Evolutionary conservation across 2,888 invertebrate species (phyloP).

Genomic region (Schrankia costaestrigalis): DNA sequence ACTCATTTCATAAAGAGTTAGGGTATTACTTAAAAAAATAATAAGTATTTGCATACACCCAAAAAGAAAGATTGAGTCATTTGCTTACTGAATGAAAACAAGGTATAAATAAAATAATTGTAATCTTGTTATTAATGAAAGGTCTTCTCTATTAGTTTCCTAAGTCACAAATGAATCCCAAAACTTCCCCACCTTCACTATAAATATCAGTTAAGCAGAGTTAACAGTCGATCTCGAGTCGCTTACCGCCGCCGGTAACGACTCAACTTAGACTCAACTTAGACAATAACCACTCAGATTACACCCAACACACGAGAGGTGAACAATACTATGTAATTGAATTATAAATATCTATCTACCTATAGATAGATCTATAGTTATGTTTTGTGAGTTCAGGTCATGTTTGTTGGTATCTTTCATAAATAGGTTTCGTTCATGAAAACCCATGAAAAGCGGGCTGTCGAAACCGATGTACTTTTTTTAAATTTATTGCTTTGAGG

Average conservation of each 20-base stretch:
- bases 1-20: no score
- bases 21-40: no score
- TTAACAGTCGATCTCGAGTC: conserved; percentile 36
- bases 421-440: no score
- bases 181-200: conserved; percentile 28
- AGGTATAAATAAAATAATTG: background rate
- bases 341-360: conserved; percentile 21
- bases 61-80: background rate
- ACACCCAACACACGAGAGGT: conserved; percentile 29
- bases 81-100: background rate
- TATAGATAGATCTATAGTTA: background rate
- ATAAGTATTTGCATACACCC: no score
- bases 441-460: no score
- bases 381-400: no score
- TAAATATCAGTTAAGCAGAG: conserved; percentile 38
- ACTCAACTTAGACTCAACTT: conserved; percentile 47
- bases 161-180: background rate
- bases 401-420: no score
- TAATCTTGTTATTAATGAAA: background rate
- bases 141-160: background rate
- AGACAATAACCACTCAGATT: conserved; percentile 56
- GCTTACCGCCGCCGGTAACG: conserved; percentile 35
- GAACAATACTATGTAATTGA: conserved; percentile 33
- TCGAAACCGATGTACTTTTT: no score
- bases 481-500: no score